These are phyloP conservation scores for Drosophila sordidapex DNA, from an alignment of 2,888 invertebrate genomes.

Conservation along the genomic window DNA sequence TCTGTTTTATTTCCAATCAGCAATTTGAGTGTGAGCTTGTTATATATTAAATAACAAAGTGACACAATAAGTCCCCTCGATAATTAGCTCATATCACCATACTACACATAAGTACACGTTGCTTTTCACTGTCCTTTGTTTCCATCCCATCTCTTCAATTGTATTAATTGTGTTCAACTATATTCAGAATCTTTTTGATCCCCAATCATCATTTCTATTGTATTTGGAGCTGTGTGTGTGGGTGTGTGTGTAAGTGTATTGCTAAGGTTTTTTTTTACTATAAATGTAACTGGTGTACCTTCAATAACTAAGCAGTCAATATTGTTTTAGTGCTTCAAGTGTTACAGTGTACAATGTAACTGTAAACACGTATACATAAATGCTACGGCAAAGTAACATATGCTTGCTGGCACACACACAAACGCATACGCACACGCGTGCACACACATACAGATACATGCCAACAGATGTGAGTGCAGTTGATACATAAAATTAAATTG, in stretches of 20 bases:
- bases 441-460: conserved; percentile 5
- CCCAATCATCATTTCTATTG: neutral
- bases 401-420: conserved; percentile 2
- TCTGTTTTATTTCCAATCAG: neutral
- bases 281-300: neutral
- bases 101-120: neutral
- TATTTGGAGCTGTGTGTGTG: neutral
- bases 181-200: neutral
- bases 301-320: neutral
- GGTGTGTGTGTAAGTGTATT: neutral
- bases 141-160: neutral
- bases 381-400: conserved; percentile 5
- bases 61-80: neutral
- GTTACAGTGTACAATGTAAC: neutral
- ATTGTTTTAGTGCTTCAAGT: too few species aligned
- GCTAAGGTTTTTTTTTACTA: neutral
- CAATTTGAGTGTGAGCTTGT: neutral
- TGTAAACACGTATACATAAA: conserved; percentile 13
- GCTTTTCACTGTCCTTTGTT: neutral
- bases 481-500: neutral
- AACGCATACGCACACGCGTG: conserved; percentile 14
- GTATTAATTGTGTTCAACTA: neutral
- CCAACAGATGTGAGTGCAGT: conserved; percentile 15
- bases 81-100: neutral
- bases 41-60: neutral